These are phyloP conservation scores for Indicator maculatus DNA, from an alignment of 2,113 vertebrate genomes.

Conservation along the genomic window DNA sequence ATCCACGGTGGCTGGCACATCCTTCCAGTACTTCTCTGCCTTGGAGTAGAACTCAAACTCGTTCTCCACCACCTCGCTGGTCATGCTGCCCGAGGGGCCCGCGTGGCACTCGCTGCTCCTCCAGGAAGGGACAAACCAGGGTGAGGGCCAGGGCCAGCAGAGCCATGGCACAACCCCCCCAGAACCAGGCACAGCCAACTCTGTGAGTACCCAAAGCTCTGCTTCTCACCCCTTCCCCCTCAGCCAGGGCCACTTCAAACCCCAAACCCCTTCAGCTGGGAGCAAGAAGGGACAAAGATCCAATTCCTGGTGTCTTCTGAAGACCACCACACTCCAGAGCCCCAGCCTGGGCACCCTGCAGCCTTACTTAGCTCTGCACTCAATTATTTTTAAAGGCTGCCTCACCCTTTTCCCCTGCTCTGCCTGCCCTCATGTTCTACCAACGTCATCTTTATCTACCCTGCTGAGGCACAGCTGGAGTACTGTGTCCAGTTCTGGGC, in stretches of 20 bases:
- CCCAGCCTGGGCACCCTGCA: background rate
- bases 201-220: background rate
- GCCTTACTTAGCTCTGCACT: background rate
- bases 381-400: background rate
- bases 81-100: constrained; percentile 64
- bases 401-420: background rate
- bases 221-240: background rate
- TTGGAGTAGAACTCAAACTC: constrained; percentile 90
- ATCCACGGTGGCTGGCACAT: constrained; percentile 88
- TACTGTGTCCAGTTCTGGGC: no score
- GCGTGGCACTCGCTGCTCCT: background rate
- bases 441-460: background rate
- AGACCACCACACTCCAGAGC: background rate
- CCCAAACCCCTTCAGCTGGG: background rate
- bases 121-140: accelerated
- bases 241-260: background rate
- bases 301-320: background rate
- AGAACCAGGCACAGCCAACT: background rate
- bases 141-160: background rate
- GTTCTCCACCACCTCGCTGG: constrained; percentile 82
- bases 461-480: no score
- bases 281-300: background rate
- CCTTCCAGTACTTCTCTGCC: constrained; percentile 93
- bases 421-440: background rate
- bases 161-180: accelerated